Evolutionary conservation across 2,113 vertebrate genomes (phyloP), one percentile per base, ranked within the genome.

Genomic region (Sylvicapra grimmia): DNA sequence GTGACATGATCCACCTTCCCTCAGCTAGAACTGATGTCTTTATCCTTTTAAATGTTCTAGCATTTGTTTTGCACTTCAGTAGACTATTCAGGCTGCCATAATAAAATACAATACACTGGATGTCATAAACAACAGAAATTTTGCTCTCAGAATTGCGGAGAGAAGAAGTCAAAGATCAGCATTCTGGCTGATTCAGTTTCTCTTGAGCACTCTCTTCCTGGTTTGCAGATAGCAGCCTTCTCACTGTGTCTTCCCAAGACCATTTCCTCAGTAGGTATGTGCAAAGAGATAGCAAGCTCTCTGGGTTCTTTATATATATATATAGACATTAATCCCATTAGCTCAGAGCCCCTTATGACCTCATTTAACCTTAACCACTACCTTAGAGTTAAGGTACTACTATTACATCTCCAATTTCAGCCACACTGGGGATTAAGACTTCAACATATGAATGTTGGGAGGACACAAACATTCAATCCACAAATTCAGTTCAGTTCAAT

Each of bases 1-100:
- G 33, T 72, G 36, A 84, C 1, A 14, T 23, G 31, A 25, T 77
- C 25, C 15, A 79, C 11, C 18, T 92, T 53, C 31, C 68, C 27
- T 97, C 11, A 63, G 31, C 44, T 49, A 13, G 33, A 89, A 87
- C 7, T 96, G 96, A 96, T 97, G 94, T 40, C 54, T 68, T 87
- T 65, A 61, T 68, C n/a, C 9, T 92, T 68, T 87, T 61, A 96
- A 96, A 89, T 44, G 40, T 13, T 49, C 12, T 75, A 29, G n/a
- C 19, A 92, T 65, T 80, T 77, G 14, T 65, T 85, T 84, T 65
- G 8, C 7, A 82, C 19, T 79, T 85, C 75, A 11, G 12, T 85
- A 89, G 51, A 72, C 19, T 92, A 33, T 8, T 65, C 23, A 75
- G n/a, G 53, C 4, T 85, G n/a, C 40, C 31, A n/a, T 51, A 90